A percentile compares a stretch with the other conserved stretches of the same genome.
Evolutionary conservation across 2,888 invertebrate species (phyloP).

Genomic region (Sminthurinus aureus): DNA sequence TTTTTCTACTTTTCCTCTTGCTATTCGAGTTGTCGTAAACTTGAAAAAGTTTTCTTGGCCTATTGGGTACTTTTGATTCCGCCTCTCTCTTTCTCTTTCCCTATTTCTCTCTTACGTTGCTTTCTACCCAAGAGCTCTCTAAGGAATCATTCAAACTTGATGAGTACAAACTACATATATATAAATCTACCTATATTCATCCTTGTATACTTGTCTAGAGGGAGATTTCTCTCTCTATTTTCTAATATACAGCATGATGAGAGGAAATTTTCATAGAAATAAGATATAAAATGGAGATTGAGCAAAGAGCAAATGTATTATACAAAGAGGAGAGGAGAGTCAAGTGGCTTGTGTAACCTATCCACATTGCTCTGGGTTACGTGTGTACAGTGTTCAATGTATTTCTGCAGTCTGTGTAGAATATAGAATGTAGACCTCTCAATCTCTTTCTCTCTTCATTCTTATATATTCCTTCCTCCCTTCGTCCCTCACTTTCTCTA

Average conservation of each 20-base stretch:
- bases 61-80: constrained; percentile 7
- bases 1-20: constrained; percentile 1
- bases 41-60: neutral
- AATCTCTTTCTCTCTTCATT: neutral
- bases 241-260: too few relatives aligned
- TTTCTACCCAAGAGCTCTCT: constrained; percentile 7
- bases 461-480: too few relatives aligned
- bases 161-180: neutral
- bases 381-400: too few relatives aligned
- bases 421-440: neutral
- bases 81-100: too few relatives aligned
- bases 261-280: too few relatives aligned
- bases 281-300: too few relatives aligned
- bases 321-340: neutral
- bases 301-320: neutral
- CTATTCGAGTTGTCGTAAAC: neutral
- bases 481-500: neutral
- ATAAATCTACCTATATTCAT: too few relatives aligned
- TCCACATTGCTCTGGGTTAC: neutral
- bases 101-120: too few relatives aligned
- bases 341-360: neutral
- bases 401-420: neutral
- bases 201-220: too few relatives aligned
- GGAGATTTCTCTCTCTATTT: too few relatives aligned
- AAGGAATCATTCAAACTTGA: constrained; percentile 6